Percentiles rank a stretch among this genome's conserved stretches.
These are phyloP conservation scores for Formica selysi DNA, from an alignment of 1,140 invertebrate species.

Conservation along the genomic window DNA sequence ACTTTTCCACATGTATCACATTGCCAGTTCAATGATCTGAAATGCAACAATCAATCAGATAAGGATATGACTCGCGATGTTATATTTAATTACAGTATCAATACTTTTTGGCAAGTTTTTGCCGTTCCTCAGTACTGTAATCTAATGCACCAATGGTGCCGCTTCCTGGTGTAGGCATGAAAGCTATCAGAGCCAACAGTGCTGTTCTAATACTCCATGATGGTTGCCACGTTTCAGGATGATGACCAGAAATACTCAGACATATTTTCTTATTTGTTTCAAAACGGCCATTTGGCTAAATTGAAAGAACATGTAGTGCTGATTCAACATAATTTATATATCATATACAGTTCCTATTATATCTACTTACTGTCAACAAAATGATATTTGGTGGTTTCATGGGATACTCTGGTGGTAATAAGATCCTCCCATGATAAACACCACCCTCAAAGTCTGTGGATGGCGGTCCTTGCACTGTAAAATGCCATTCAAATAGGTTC, in stretches of 20 bases:
- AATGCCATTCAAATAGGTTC: conserved; percentile 99
- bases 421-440: conserved; percentile 96
- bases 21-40: conserved; percentile 84
- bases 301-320: not conserved
- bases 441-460: conserved; percentile 96
- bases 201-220: conserved; percentile 98
- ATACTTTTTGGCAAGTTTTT: conserved; percentile 93
- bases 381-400: conserved; percentile 99
- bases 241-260: conserved; percentile 98
- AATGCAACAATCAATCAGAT: conserved; percentile 30
- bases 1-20: conserved; percentile 84
- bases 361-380: conserved; percentile 92
- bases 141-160: conserved; percentile 97
- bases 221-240: conserved; percentile 98
- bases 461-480: conserved; percentile 95
- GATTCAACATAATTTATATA: not conserved
- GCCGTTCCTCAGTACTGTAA: conserved; percentile 94
- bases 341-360: not conserved
- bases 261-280: conserved; percentile 98
- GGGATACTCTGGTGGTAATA: conserved; percentile 97
- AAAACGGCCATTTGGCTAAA: conserved; percentile 97
- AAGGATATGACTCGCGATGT: not conserved
- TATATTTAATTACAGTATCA: not conserved
- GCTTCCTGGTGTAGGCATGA: conserved; percentile 96
- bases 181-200: conserved; percentile 96